phyloP scores from a whole-genome alignment of 1,140 invertebrate species.

The Phthorimaea operculella region DNA sequence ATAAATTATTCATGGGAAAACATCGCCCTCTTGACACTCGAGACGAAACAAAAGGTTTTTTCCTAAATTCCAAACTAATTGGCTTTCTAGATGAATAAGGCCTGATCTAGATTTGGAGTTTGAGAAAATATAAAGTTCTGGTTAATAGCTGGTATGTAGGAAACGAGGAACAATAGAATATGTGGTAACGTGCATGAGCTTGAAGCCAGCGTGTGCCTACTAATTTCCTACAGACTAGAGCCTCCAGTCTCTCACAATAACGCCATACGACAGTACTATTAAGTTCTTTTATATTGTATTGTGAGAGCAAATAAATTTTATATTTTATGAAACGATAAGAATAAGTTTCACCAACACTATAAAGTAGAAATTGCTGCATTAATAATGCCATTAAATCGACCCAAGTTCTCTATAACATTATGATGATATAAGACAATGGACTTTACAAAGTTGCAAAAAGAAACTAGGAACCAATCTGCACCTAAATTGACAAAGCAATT shows the following conservation, averaged over 20 bases:
- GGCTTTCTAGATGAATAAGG: conserved; percentile 8
- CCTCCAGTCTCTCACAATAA: too few relatives aligned
- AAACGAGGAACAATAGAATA: conserved; percentile 15
- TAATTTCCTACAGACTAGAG: conserved; percentile 9
- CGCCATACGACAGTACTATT: too few relatives aligned
- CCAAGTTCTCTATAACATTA: too few relatives aligned
- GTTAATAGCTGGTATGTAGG: conserved; percentile 13
- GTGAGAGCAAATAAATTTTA: too few relatives aligned
- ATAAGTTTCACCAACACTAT: too few relatives aligned
- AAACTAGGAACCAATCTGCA: too few relatives aligned
- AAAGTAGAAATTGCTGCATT: too few relatives aligned
- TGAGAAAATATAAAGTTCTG: conserved; percentile 13
- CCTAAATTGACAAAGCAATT: neutral
- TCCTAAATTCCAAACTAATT: conserved; percentile 2
- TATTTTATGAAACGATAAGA: conserved; percentile 1
- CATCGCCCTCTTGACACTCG: conserved; percentile 22
- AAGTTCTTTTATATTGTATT: too few relatives aligned
- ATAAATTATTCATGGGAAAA: conserved; percentile 31
- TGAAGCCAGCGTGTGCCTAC: neutral
- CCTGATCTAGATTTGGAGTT: conserved; percentile 17
- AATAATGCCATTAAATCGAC: too few relatives aligned
- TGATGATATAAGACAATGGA: too few relatives aligned
- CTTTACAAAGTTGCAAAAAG: too few relatives aligned
- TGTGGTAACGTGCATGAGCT: conserved; percentile 13
- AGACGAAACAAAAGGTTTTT: conserved; percentile 13